These are phyloP conservation scores for Hippopotamyrus pictus DNA, from an alignment of 2,797 vertebrate genomes.

Conservation along the genomic window DNA sequence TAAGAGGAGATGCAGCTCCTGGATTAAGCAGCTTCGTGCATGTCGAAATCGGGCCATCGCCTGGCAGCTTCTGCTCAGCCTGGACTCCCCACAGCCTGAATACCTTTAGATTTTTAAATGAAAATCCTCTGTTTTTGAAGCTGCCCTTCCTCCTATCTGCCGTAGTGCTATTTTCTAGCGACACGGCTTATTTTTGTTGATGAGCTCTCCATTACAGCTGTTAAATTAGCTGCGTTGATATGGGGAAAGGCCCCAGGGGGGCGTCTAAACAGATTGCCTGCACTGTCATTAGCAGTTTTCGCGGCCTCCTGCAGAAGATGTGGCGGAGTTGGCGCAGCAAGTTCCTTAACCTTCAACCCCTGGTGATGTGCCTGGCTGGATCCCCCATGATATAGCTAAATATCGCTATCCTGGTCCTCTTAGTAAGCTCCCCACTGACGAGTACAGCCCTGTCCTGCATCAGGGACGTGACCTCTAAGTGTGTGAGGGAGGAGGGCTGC, in stretches of 20 bases:
- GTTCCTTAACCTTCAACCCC: neutral
- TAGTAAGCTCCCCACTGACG: neutral
- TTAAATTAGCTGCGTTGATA: neutral
- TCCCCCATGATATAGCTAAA: neutral
- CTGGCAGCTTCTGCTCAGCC: neutral
- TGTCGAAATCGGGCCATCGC: neutral
- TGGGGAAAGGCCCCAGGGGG: neutral
- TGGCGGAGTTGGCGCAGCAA: neutral
- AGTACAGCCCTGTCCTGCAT: neutral
- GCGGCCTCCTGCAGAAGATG: neutral
- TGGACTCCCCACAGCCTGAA: neutral
- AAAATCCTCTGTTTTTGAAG: neutral
- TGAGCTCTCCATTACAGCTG: neutral
- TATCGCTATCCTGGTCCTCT: neutral
- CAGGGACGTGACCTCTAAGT: neutral
- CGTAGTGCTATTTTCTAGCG: neutral
- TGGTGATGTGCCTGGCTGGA: neutral
- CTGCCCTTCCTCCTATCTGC: neutral
- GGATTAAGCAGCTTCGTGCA: neutral
- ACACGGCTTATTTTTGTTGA: neutral
- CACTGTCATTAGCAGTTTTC: neutral
- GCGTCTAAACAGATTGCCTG: neutral
- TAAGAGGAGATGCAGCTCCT: conserved; percentile 15
- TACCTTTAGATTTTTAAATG: neutral
- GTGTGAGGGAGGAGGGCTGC: neutral